Conservation (phyloP, 2,888 invertebrate genomes). For the Hecatera dysodea region DNA sequence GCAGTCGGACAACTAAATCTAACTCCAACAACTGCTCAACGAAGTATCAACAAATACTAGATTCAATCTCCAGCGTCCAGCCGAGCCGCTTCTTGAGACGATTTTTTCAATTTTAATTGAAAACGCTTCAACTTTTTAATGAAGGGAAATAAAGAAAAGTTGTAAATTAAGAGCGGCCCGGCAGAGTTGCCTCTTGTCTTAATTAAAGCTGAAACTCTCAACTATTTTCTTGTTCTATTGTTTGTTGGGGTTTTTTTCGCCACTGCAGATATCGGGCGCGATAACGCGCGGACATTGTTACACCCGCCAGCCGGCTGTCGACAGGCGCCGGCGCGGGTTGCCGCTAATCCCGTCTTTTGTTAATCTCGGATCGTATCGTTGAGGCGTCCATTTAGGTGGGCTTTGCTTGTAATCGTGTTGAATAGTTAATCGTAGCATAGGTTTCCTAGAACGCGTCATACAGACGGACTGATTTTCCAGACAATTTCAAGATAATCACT, state of each 20-base stretch:
- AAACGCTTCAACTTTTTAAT: constrained; percentile 83
- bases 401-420: constrained; percentile 52
- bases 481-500: background rate
- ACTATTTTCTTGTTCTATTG: constrained; percentile 75
- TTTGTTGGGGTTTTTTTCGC: constrained; percentile 66
- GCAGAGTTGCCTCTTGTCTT: constrained; percentile 70
- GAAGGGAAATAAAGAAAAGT: constrained; percentile 78
- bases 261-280: constrained; percentile 57
- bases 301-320: constrained; percentile 35
- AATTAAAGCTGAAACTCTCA: constrained; percentile 75
- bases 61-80: constrained; percentile 55
- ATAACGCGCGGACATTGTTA: constrained; percentile 54
- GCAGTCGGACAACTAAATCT: constrained; percentile 53
- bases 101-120: constrained; percentile 80
- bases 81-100: constrained; percentile 56
- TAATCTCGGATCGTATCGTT: constrained; percentile 55
- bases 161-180: constrained; percentile 67
- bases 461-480: too few relatives aligned
- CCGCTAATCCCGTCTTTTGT: constrained; percentile 51
- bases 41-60: constrained; percentile 56
- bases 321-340: constrained; percentile 16
- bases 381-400: constrained; percentile 28
- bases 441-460: constrained; percentile 4
- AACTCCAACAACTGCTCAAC: constrained; percentile 52
- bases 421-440: constrained; percentile 29